Conservation (phyloP, 2,888 invertebrate species). For the Scrobipalpa costella region DNA sequence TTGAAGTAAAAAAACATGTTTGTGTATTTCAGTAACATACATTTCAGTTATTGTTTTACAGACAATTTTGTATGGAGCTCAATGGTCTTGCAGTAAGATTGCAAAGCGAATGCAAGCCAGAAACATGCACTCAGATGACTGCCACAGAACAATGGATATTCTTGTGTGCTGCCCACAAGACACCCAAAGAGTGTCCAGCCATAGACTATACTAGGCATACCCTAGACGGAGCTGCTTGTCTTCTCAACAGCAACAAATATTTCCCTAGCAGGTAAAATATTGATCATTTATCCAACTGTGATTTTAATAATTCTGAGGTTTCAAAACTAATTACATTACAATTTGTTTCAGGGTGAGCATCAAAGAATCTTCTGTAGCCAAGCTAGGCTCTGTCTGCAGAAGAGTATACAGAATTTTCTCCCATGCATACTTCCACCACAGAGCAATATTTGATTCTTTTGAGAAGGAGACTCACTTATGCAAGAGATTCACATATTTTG, state of each 20-base stretch:
- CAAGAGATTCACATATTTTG: slow-evolving; percentile 97
- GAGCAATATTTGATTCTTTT: slow-evolving; percentile 97
- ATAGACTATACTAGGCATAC: slow-evolving; percentile 99
- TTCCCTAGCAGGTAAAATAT: slow-evolving; percentile 95
- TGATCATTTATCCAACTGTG: background rate
- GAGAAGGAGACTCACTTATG: slow-evolving; percentile 98
- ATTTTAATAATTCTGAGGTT: background rate
- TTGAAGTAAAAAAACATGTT: background rate
- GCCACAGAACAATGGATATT: slow-evolving; percentile 99
- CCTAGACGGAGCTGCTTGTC: slow-evolving; percentile 98
- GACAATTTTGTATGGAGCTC: slow-evolving; percentile 99
- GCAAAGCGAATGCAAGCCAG: slow-evolving; percentile 97
- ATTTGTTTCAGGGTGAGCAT: slow-evolving; percentile 92
- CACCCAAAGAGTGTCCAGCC: slow-evolving; percentile 99
- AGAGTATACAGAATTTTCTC: slow-evolving; percentile 99
- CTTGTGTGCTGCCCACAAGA: slow-evolving; percentile 99
- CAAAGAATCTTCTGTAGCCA: slow-evolving; percentile 99
- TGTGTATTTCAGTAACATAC: slow-evolving; percentile 11
- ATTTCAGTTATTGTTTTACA: slow-evolving; percentile 50
- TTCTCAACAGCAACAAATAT: slow-evolving; percentile 99
- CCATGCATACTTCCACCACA: slow-evolving; percentile 99
- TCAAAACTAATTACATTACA: background rate
- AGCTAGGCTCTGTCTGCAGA: slow-evolving; percentile 98
- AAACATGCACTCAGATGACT: slow-evolving; percentile 99
- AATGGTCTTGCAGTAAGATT: slow-evolving; percentile 98